Evolutionary conservation across 2,113 vertebrate species (phyloP).

Genomic region (Platanista minor): DNA sequence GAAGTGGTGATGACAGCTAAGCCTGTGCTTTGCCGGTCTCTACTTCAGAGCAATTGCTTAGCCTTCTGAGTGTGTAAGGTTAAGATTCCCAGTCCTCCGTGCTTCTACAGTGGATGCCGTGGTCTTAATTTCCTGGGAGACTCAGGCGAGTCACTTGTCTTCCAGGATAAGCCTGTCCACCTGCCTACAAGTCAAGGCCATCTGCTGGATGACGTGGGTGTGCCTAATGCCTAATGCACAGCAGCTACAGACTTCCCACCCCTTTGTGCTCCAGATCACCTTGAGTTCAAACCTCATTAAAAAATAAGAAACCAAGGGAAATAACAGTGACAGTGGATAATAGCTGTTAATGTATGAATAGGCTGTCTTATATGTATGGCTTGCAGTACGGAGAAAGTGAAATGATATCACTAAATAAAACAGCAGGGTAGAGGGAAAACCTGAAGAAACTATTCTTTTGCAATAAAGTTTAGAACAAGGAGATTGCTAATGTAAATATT

Average conservation of each 20-base stretch:
- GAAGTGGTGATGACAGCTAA: neutral
- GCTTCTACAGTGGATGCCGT: neutral
- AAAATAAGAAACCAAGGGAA: neutral
- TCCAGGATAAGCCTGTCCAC: neutral
- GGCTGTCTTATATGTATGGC: neutral
- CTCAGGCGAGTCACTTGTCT: neutral
- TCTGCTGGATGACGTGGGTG: too few relatives aligned
- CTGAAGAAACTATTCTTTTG: neutral
- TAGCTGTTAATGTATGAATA: neutral
- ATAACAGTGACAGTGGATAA: neutral
- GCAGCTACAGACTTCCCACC: neutral
- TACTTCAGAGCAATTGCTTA: neutral
- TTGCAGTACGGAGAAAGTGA: neutral
- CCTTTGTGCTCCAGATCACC: neutral
- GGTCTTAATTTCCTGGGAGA: neutral
- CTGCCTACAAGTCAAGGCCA: neutral
- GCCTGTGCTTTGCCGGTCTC: neutral
- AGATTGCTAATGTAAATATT: slow-evolving; percentile 29
- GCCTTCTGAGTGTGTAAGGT: neutral
- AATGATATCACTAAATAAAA: slow-evolving; percentile 23
- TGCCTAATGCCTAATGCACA: neutral
- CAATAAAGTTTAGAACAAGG: neutral
- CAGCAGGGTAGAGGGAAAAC: neutral
- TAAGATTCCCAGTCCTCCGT: neutral
- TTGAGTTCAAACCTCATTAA: neutral